These are phyloP conservation scores for Poliocrania exsul DNA, from an alignment of 2,797 vertebrate species.

Conservation along the genomic window DNA sequence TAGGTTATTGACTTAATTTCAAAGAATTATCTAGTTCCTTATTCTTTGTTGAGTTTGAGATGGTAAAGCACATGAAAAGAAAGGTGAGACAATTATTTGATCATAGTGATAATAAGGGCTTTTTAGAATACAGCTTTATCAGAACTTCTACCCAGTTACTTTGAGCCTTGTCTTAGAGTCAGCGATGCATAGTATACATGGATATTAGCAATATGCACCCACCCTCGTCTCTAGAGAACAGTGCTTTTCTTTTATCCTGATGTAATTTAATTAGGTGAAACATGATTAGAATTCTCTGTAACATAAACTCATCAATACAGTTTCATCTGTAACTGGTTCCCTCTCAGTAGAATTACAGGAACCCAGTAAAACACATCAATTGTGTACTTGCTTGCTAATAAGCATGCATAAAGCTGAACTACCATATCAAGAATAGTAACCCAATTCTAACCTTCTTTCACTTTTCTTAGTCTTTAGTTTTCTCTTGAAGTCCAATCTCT, in stretches of 20 bases:
- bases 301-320: background rate
- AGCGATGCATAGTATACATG: background rate
- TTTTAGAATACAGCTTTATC: background rate
- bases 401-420: background rate
- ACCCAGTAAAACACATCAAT: background rate
- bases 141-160: background rate
- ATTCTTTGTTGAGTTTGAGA: background rate
- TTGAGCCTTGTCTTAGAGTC: background rate
- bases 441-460: background rate
- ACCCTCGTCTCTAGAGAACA: background rate
- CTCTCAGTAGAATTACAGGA: conserved; percentile 28
- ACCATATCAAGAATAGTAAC: background rate
- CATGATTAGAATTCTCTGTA: background rate
- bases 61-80: background rate
- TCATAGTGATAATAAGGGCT: background rate
- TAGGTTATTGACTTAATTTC: background rate
- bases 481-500: background rate
- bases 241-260: background rate
- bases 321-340: background rate
- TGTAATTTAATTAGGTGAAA: conserved; percentile 37
- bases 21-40: background rate
- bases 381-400: background rate
- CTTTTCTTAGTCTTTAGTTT: background rate
- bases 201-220: background rate
- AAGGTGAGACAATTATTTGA: background rate